Conservation (phyloP, 2,797 vertebrate species). For the Podargus strigoides region DNA sequence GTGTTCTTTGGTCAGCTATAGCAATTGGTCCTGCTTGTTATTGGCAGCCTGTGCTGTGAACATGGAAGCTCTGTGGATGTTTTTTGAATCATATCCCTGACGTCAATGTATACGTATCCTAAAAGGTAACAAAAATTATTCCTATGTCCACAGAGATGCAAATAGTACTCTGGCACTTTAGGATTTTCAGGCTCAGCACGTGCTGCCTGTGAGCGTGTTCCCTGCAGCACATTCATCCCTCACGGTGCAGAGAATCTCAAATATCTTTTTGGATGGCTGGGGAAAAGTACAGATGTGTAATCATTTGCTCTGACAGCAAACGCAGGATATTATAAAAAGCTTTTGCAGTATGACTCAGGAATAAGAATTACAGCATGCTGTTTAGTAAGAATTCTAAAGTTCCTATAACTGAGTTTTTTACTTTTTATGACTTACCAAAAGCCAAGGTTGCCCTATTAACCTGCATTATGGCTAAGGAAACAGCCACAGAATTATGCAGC, state of each 20-base stretch:
- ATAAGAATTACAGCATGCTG: background rate
- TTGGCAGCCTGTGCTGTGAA: background rate
- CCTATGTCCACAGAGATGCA: background rate
- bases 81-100: background rate
- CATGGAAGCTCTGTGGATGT: background rate
- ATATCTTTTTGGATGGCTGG: slow-evolving; percentile 14
- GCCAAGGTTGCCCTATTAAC: slow-evolving; percentile 18
- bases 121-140: background rate
- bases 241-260: background rate
- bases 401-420: slow-evolving; percentile 11
- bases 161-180: background rate
- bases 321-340: slow-evolving; percentile 29
- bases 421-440: slow-evolving; percentile 34
- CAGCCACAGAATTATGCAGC: background rate
- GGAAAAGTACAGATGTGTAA: slow-evolving; percentile 21
- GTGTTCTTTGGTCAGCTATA: background rate
- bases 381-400: slow-evolving; percentile 26
- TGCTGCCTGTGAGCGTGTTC: background rate
- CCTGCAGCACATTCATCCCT: background rate
- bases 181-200: background rate
- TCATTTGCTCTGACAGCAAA: slow-evolving; percentile 36
- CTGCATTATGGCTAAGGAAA: background rate
- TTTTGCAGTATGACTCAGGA: slow-evolving; percentile 37
- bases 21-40: background rate
- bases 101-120: background rate